A percentile compares a stretch with the other conserved stretches of the same genome.
phyloP scores from a whole-genome alignment of 2,797 vertebrate genomes.

The Labeo calbasu region DNA sequence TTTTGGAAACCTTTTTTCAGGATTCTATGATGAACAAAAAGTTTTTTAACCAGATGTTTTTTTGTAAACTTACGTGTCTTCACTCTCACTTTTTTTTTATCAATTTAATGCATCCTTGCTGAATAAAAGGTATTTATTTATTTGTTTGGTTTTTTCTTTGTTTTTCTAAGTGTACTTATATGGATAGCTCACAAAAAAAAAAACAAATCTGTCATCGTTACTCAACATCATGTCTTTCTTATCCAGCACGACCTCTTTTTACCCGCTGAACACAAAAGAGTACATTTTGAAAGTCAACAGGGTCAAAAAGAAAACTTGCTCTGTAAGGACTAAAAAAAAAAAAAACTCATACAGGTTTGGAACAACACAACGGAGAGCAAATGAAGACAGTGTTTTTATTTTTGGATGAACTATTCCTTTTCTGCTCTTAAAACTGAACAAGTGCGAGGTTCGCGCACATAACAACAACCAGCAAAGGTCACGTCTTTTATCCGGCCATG shows the following conservation, averaged over 20 bases:
- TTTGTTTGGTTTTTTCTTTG: no score
- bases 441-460: not conserved
- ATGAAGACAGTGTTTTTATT: not conserved
- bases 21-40: no score
- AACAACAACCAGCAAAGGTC: conserved; percentile 28
- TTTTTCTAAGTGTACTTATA: no score
- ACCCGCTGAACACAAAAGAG: not conserved
- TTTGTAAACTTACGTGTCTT: no score
- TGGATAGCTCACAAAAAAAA: no score
- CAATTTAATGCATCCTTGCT: no score
- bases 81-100: no score
- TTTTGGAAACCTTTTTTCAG: no score
- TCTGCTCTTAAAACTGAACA: not conserved
- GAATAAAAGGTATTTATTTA: no score
- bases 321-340: not conserved
- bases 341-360: not conserved
- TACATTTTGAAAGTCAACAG: not conserved
- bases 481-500: conserved; percentile 8
- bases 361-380: not conserved
- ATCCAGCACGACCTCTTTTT: not conserved
- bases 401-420: not conserved
- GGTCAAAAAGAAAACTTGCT: not conserved
- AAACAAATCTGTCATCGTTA: not conserved
- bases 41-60: no score
- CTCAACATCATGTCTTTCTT: not conserved